Conservation (phyloP, 2,797 vertebrate genomes). For the Cynodonichthys magdalenae region DNA sequence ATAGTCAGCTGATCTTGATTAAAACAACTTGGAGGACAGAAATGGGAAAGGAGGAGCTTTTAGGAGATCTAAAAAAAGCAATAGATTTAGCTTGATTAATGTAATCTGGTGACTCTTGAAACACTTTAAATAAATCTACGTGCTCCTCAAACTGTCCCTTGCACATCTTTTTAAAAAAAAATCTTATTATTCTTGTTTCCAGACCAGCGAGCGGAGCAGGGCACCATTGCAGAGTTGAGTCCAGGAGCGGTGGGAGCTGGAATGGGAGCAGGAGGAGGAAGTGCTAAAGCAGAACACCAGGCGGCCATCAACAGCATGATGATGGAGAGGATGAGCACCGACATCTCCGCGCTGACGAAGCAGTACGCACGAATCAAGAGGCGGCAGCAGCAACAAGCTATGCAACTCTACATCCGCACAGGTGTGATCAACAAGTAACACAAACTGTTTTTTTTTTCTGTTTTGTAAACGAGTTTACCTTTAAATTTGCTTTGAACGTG, state of each 20-base stretch:
- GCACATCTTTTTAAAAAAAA: too few relatives aligned
- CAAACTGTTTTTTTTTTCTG: too few relatives aligned
- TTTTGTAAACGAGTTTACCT: too few relatives aligned
- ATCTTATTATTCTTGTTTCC: constrained; percentile 9
- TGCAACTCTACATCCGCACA: constrained; percentile 92
- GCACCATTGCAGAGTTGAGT: constrained; percentile 93
- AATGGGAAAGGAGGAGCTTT: constrained; percentile 40
- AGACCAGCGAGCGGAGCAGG: constrained; percentile 88
- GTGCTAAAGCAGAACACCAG: constrained; percentile 85
- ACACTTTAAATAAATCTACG: too few relatives aligned
- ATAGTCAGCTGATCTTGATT: constrained; percentile 23
- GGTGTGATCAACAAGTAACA: constrained; percentile 71
- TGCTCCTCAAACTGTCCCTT: too few relatives aligned
- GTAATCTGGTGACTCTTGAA: too few relatives aligned
- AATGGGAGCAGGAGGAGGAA: constrained; percentile 77
- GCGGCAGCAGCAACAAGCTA: constrained; percentile 94
- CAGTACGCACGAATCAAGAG: constrained; percentile 94
- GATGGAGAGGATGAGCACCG: constrained; percentile 98
- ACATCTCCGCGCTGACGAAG: constrained; percentile 92
- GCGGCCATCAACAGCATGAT: constrained; percentile 98
- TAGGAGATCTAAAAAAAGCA: not conserved
- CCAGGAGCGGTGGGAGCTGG: constrained; percentile 91
- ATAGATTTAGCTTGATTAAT: not conserved
- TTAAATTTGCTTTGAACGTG: too few relatives aligned
- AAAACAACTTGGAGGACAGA: constrained; percentile 20